These are phyloP conservation scores for Peromyscus nudipes DNA, from an alignment of 2,797 vertebrate species.

Conservation along the genomic window DNA sequence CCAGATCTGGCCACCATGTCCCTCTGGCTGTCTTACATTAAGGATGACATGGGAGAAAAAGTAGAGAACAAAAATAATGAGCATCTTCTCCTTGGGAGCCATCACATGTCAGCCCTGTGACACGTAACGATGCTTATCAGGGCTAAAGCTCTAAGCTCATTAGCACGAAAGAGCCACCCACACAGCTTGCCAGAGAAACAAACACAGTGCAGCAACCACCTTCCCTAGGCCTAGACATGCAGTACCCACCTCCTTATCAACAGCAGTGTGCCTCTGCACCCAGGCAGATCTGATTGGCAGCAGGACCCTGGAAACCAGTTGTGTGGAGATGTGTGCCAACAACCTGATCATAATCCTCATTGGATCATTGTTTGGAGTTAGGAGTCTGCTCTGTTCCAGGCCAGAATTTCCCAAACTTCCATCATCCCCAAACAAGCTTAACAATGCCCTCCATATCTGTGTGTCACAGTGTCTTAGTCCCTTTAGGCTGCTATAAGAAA, in stretches of 20 bases:
- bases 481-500: not conserved
- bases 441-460: not conserved
- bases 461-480: not conserved
- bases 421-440: slow-evolving; percentile 17
- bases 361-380: slow-evolving; percentile 18
- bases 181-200: slow-evolving; percentile 61
- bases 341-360: not conserved
- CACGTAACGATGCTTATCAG: slow-evolving; percentile 64
- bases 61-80: slow-evolving; percentile 59
- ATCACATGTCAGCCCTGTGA: slow-evolving; percentile 71
- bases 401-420: slow-evolving; percentile 57
- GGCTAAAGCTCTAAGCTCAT: slow-evolving; percentile 73
- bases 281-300: not conserved
- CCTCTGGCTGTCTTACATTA: slow-evolving; percentile 30
- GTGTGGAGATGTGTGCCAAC: not conserved
- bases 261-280: not conserved
- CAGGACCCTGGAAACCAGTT: not conserved
- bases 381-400: slow-evolving; percentile 5
- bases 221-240: not conserved
- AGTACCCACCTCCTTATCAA: not conserved
- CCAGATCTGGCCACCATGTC: not conserved
- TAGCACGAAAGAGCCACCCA: slow-evolving; percentile 65
- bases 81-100: slow-evolving; percentile 54
- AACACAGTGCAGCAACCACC: not conserved
- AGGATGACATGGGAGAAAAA: slow-evolving; percentile 21